These are phyloP conservation scores for Oceanodroma leucorhoa DNA, from an alignment of 2,797 vertebrate genomes.

Conservation along the genomic window DNA sequence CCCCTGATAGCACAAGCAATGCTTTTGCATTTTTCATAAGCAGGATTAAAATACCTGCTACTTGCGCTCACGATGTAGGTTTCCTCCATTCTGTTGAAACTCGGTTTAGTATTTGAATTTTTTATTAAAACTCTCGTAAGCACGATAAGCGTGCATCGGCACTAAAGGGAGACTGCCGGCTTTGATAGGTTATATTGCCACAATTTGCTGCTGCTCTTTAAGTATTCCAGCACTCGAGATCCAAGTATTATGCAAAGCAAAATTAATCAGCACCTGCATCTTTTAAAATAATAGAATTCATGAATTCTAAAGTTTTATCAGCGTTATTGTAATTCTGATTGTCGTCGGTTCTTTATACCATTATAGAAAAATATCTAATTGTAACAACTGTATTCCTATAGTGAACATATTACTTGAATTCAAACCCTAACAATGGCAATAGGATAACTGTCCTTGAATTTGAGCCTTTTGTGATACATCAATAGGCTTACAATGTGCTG, in stretches of 20 bases:
- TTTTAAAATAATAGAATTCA: conserved; percentile 63
- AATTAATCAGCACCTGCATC: conserved; percentile 66
- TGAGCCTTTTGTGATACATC: conserved; percentile 93
- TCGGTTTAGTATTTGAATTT: conserved; percentile 66
- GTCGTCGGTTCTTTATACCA: conserved; percentile 75
- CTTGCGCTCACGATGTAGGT: background rate
- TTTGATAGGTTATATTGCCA: background rate
- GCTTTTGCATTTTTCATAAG: conserved; percentile 68
- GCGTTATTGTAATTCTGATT: conserved; percentile 67
- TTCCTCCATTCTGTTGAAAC: conserved; percentile 36
- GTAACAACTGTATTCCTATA: conserved; percentile 94
- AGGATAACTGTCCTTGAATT: conserved; percentile 96
- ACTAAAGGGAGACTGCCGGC: background rate
- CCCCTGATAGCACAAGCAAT: conserved; percentile 26
- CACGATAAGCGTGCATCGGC: conserved; percentile 37
- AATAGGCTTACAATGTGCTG: conserved; percentile 99
- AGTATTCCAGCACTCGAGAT: background rate
- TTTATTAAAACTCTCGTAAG: conserved; percentile 71
- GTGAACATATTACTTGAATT: conserved; percentile 88
- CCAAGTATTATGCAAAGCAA: conserved; percentile 43
- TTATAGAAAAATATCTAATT: conserved; percentile 95
- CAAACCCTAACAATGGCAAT: conserved; percentile 93
- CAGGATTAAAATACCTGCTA: conserved; percentile 64
- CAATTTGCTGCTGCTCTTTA: conserved; percentile 7
- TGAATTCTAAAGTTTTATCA: conserved; percentile 55